Evolutionary conservation across 2,113 vertebrate species (phyloP).

Genomic region (Helogale parvula): DNA sequence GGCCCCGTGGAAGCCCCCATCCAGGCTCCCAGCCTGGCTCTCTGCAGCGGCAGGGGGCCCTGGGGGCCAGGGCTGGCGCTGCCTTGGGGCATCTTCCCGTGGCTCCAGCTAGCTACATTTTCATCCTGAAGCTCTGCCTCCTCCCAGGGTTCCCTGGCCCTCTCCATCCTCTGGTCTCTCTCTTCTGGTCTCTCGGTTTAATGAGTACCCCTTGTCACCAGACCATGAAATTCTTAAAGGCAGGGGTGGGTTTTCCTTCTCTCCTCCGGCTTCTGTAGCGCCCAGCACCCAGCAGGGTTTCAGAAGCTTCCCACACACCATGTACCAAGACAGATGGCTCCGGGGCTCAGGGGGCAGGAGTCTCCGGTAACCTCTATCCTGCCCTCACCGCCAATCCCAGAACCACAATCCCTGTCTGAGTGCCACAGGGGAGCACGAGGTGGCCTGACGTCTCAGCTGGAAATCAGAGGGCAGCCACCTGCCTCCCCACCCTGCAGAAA

Average conservation of each 20-base stretch:
- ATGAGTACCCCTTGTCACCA: neutral
- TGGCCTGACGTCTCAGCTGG: neutral
- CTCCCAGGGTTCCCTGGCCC: neutral
- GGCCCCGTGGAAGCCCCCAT: neutral
- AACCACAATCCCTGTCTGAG: neutral
- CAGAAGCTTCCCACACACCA: neutral
- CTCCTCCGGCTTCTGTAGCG: neutral
- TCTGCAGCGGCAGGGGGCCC: neutral
- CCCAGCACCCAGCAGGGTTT: neutral
- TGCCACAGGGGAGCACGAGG: neutral
- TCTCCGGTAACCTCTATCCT: neutral
- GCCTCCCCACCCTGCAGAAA: neutral
- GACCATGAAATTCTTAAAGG: neutral
- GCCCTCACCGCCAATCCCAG: neutral
- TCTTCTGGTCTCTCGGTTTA: neutral
- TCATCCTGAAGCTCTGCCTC: neutral
- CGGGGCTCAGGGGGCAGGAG: neutral
- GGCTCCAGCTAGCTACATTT: too few species aligned
- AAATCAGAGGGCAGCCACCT: slow-evolving; percentile 39
- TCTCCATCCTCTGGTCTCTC: neutral
- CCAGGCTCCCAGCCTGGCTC: neutral
- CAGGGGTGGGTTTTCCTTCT: neutral
- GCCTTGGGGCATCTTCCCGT: neutral
- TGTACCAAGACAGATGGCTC: neutral
- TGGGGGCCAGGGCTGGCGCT: too few species aligned